Percentiles rank a stretch among this genome's conserved stretches.
Conservation (phyloP, 2,113 vertebrate genomes). For the Rissa tridactyla region DNA sequence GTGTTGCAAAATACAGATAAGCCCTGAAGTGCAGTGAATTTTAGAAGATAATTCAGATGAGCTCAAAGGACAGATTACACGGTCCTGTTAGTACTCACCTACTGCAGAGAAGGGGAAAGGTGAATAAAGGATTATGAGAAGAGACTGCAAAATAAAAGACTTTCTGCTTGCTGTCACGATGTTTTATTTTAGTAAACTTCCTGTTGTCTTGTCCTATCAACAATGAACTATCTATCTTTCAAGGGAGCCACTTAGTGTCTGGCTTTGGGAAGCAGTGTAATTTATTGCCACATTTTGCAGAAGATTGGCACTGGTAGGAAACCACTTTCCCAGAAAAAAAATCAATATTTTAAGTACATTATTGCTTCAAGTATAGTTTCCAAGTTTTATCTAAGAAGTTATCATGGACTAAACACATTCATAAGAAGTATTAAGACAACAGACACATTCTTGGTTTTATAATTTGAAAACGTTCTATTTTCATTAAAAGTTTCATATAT, state of each 20-base stretch:
- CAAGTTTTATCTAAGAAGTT: neutral
- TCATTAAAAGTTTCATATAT: neutral
- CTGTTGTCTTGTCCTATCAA: neutral
- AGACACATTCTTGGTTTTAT: neutral
- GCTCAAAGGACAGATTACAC: neutral
- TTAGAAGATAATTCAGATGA: neutral
- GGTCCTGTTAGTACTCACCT: neutral
- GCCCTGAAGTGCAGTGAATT: neutral
- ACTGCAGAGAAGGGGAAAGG: neutral
- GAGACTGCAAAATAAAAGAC: neutral
- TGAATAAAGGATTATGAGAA: neutral
- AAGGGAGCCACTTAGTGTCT: neutral
- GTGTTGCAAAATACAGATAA: neutral
- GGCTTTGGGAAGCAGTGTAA: neutral
- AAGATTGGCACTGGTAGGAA: neutral
- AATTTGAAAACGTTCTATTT: neutral
- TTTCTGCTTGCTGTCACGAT: neutral
- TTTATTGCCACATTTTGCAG: neutral
- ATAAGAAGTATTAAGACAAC: neutral
- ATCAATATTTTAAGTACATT: neutral
- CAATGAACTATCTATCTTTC: neutral
- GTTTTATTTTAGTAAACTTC: neutral
- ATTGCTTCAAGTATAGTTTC: neutral
- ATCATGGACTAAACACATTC: neutral
- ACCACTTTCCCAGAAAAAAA: neutral